These are phyloP conservation scores for Enteromius argenteus DNA, from an alignment of 2,797 vertebrate genomes.

Conservation along the genomic window DNA sequence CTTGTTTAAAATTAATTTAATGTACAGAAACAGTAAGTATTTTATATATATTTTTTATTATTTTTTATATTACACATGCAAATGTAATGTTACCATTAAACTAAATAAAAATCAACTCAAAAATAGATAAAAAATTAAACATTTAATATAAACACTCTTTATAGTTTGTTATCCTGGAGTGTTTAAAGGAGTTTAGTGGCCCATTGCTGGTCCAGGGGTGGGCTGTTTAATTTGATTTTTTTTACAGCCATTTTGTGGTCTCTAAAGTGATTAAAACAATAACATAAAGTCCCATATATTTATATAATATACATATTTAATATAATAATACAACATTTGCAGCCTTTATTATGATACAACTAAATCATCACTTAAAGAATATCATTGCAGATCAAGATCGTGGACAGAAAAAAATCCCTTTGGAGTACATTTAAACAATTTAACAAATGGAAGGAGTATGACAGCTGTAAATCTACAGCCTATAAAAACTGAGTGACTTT, in stretches of 20 bases:
- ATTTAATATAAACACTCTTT: neutral
- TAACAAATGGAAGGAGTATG: neutral
- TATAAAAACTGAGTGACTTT: neutral
- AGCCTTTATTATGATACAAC: neutral
- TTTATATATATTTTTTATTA: neutral
- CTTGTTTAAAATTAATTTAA: neutral
- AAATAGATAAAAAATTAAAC: neutral
- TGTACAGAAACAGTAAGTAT: neutral
- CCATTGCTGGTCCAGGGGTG: neutral
- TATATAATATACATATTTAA: neutral
- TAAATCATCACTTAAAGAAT: neutral
- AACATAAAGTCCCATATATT: neutral
- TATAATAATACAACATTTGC: neutral
- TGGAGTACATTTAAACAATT: neutral
- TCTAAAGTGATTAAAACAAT: neutral
- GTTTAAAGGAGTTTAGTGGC: neutral
- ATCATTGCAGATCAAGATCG: neutral
- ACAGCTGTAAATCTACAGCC: neutral
- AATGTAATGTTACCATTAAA: neutral
- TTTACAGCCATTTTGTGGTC: neutral
- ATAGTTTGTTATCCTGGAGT: neutral
- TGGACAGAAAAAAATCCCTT: neutral
- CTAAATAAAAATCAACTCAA: neutral
- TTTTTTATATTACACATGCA: neutral
- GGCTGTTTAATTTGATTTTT: neutral